Evolutionary conservation across 2,113 vertebrate species (phyloP).

Genomic region (Pomatorhinus ruficollis): DNA sequence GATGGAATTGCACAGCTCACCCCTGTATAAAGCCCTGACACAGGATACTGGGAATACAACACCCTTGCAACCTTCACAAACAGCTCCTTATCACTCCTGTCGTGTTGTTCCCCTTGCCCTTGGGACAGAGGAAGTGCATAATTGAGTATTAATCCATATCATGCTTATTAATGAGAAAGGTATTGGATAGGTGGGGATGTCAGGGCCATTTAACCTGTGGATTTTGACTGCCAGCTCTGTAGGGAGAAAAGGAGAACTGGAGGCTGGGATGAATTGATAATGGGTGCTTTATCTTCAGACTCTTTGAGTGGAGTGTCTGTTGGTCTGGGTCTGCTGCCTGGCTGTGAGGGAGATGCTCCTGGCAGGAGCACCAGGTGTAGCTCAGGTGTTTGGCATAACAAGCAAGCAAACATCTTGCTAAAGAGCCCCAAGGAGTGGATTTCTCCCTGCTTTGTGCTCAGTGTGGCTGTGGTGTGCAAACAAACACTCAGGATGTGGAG

Average conservation of each 20-base stretch:
- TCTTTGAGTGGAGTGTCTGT: accelerated
- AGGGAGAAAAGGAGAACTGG: not conserved
- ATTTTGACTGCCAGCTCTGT: not conserved
- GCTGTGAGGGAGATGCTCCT: not conserved
- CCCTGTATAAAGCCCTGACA: accelerated
- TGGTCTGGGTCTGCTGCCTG: accelerated
- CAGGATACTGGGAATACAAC: not conserved
- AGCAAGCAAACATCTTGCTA: not conserved
- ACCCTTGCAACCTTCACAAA: not conserved
- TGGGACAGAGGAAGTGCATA: not conserved
- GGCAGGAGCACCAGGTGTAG: not conserved
- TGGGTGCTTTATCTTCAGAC: not conserved
- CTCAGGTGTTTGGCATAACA: not conserved
- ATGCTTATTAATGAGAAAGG: not conserved
- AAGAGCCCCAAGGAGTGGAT: not conserved
- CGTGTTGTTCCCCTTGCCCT: not conserved
- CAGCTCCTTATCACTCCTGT: not conserved
- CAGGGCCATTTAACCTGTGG: not conserved
- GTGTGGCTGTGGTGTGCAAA: accelerated
- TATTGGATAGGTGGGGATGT: not conserved
- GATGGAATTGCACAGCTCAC: accelerated
- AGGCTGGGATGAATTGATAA: not conserved
- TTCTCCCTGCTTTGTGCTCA: not conserved
- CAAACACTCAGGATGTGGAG: not conserved
- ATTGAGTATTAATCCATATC: not conserved